Conservation (phyloP, 2,113 vertebrate genomes). For the Scopus umbretta region DNA sequence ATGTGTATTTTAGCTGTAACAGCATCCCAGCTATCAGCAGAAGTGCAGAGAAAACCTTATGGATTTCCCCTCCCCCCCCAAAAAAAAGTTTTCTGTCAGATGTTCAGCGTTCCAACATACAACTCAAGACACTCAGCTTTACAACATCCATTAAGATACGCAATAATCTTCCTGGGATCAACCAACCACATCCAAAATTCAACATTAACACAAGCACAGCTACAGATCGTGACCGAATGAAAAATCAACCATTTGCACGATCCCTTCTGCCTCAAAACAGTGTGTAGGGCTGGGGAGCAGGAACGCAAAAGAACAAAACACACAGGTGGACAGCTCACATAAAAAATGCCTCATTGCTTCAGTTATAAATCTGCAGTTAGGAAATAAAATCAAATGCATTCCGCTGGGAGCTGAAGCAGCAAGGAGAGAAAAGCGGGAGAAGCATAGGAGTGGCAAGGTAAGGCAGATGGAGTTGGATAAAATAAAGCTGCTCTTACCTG, state of each 20-base stretch:
- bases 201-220: not conserved
- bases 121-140: not conserved
- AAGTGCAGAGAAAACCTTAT: not conserved
- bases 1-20: not conserved
- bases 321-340: not conserved
- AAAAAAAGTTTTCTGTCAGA: not conserved
- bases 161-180: not conserved
- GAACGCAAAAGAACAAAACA: not conserved
- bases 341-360: not conserved
- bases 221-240: not conserved
- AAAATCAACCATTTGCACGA: not conserved
- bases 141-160: not conserved
- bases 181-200: not conserved
- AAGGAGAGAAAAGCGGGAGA: not conserved
- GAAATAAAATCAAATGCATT: fast-evolving
- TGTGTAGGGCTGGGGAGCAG: not conserved
- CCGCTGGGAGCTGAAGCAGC: not conserved
- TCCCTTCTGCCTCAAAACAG: not conserved
- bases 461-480: not conserved
- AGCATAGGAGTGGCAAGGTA: fast-evolving
- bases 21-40: not conserved
- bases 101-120: not conserved
- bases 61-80: not conserved
- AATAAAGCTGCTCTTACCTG: conserved; percentile 79
- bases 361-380: not conserved